Evolutionary conservation across 2,888 invertebrate genomes (phyloP).

Genomic region (Trichacis sp.): DNA sequence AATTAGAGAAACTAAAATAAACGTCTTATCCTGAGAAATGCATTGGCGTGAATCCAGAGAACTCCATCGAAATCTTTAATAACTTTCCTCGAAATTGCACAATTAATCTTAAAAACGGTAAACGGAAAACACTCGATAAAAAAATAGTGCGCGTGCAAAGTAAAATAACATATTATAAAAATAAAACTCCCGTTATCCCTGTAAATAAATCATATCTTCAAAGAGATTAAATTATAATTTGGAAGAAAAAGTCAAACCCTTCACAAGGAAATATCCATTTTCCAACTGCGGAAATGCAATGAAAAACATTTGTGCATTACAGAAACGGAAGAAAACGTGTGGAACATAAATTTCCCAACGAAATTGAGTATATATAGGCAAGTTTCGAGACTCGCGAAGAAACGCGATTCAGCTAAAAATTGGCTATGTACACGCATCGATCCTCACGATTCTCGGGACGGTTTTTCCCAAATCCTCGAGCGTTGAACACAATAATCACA

Average conservation of each 20-base stretch:
- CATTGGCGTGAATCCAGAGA: too few relatives aligned
- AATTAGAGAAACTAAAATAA: too few relatives aligned
- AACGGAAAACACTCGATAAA: not conserved
- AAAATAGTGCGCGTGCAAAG: conserved; percentile 1
- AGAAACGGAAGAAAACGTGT: not conserved
- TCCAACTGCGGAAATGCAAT: not conserved
- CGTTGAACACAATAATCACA: conserved; percentile 65
- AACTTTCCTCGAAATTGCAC: too few relatives aligned
- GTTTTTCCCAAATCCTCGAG: conserved; percentile 52
- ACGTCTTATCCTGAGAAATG: too few relatives aligned
- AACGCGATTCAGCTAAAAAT: too few relatives aligned
- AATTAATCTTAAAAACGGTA: too few relatives aligned
- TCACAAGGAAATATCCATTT: not conserved
- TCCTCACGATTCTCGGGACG: conserved; percentile 13
- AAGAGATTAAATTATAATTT: not conserved
- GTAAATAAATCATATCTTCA: not conserved
- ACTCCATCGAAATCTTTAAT: too few relatives aligned
- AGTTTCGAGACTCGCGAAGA: too few relatives aligned
- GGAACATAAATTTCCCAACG: too few relatives aligned
- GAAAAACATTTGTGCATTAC: not conserved
- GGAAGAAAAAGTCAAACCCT: not conserved
- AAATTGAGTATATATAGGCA: too few relatives aligned
- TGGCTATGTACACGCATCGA: too few relatives aligned
- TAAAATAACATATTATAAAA: conserved; percentile 6
- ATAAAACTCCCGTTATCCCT: not conserved